Base-by-base conservation (phyloP, 35 echinoderm and acorn worm genomes). In the Heliocidaris erythrogramma region DNA sequence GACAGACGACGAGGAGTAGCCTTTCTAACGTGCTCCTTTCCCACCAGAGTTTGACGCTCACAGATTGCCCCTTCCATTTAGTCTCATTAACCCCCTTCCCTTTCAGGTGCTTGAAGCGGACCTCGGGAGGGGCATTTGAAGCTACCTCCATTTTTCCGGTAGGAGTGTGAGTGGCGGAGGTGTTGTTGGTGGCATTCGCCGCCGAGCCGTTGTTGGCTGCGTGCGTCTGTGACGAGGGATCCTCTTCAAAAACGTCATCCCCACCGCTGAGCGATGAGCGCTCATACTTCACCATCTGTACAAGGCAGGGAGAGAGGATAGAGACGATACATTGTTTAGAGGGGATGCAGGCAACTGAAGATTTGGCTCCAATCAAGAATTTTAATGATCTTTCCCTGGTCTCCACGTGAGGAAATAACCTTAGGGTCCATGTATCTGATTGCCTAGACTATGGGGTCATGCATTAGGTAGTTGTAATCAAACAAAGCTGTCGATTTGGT, bases 211-310 rank as follows among this genome's bases (percentile, higher is more conserved):
- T 97, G 87, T 97, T 95, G 69, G 92, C 31, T 50, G 88, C 21
- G 42, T 56, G 50, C 7, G 88, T 94, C 49, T 96, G 85, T 35
- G 60, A 30, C 17, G 69, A 65, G 29, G 94, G 60, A 48, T 94
- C 97, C 49, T 98, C 94, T 24, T 94, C 85, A 61, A 94, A 94
- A 17, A 97, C 88, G 21, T 96, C 97, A 65, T 98, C 97, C 53
- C 88, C 96, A 30, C 97, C 97, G 90, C 97, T 98, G 49, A 98
- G 86, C 49, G 97, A 98, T 61, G 97, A 98, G 59, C 97, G 94
- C 96, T 98, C 96, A 94, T 98, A 98, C 91, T 96, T 96, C 93
- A 98, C 97, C 97, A 98, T 98, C 97, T 98, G 95, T 6, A 85
- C 18, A 59, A 27, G 90, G 48, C n/a, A 90, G 94, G 87, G 13